Base-by-base conservation (phyloP, 1,140 invertebrate genomes). In the Scaptomyza montana region DNA sequence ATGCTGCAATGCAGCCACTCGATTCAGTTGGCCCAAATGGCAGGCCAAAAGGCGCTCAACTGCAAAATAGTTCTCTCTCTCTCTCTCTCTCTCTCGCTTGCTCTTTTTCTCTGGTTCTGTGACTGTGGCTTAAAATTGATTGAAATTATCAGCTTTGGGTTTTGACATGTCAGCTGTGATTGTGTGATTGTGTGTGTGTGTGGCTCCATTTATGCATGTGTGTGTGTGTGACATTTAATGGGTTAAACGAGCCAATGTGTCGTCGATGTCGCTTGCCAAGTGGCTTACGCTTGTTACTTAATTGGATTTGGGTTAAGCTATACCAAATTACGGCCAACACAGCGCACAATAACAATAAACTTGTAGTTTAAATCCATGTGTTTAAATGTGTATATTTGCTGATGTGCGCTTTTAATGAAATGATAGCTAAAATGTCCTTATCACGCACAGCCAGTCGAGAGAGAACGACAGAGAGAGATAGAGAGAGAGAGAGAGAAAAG, bases 271-370 rank as follows among this genome's bases (percentile, higher is more conserved):
- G 82, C 82, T 84, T 87, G 82, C 68, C 78, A 89, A 89, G 78
- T 89, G 85, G 84, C 73, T 89, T 89, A 89, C 77, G 84, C 79
- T 89, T 89, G 84, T 80, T 84, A 89, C 85, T 89, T 89, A 89
- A 89, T 89, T 89, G 85, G 84, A 89, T 89, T 89, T 80, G 84
- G 85, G 77, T 89, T 87, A 82, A 86, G 84, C 82, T 81, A 36
- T 36, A 62, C 81, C 67, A 86, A 86, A 86, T 87, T 87, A 81
- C 82, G 77, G 78, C 72, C 84, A 82, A 79, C 82, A 86, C 55
- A 76, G 78, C 76, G 77, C 64, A 78, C 82, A 87, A 87, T 86
- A 86, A 86, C 82, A 86, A 78, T 87, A 82, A 86, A 86, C 71
- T 81, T 81, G 74, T 78, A 87, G 64, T 81, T 84, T 72, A 82